Conservation (phyloP, 2,113 vertebrate genomes). For the Ptilorrhoa leucosticta region DNA sequence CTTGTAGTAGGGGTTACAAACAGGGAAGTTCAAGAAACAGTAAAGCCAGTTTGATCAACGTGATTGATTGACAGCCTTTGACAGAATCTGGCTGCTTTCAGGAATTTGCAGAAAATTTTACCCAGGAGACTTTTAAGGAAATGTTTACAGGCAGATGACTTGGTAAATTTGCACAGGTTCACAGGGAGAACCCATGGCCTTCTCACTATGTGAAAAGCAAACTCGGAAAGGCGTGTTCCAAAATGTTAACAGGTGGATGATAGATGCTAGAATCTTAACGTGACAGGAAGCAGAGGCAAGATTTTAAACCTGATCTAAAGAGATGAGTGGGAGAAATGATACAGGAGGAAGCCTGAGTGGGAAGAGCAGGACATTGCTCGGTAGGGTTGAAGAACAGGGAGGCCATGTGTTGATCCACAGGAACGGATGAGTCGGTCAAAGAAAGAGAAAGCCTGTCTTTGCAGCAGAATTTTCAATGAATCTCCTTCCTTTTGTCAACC, state of each 20-base stretch:
- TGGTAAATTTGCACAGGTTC: background rate
- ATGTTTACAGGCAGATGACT: background rate
- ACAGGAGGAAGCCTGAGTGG: background rate
- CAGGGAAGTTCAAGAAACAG: background rate
- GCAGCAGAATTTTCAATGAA: background rate
- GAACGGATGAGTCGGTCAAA: background rate
- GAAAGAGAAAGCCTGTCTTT: background rate
- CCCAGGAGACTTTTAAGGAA: background rate
- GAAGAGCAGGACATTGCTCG: background rate
- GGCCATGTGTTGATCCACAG: background rate
- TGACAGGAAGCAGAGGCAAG: background rate
- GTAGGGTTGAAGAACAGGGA: background rate
- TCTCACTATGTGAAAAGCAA: background rate
- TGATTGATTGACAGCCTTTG: background rate
- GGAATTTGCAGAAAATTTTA: background rate
- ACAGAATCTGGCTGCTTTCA: background rate
- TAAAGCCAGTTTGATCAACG: background rate
- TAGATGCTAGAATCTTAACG: background rate
- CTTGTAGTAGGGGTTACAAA: background rate
- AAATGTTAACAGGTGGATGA: background rate
- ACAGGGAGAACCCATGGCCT: background rate
- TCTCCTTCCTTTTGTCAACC: background rate
- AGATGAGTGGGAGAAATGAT: background rate
- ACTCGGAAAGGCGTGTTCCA: background rate
- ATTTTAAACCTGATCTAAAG: background rate